Percentiles rank a stretch among this genome's conserved stretches.
These are phyloP conservation scores for Agriotes lineatus DNA, from an alignment of 2,888 invertebrate species.

Conservation along the genomic window DNA sequence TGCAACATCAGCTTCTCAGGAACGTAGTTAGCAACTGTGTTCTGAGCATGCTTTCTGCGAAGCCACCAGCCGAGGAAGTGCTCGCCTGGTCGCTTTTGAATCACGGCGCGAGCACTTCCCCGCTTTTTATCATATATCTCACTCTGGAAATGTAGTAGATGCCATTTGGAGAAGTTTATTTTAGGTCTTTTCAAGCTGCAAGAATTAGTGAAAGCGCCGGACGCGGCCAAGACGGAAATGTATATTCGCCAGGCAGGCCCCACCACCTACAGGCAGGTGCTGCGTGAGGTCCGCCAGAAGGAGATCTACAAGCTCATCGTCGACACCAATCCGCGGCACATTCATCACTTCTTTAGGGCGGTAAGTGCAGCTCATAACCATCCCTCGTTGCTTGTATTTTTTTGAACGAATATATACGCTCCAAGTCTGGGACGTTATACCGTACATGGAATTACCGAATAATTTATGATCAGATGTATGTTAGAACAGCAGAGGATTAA, in stretches of 20 bases:
- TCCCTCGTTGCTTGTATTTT: too few relatives aligned
- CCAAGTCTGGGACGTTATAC: neutral
- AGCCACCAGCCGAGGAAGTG: neutral
- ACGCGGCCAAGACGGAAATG: conserved; percentile 77
- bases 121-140: neutral
- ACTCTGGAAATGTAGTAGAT: conserved; percentile 33
- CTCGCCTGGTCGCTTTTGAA: neutral
- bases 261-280: conserved; percentile 78
- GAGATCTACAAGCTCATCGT: conserved; percentile 89
- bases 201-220: conserved; percentile 81
- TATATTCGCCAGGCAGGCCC: conserved; percentile 83
- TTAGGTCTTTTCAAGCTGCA: conserved; percentile 86
- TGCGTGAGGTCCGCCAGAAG: conserved; percentile 88
- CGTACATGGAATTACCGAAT: too few relatives aligned
- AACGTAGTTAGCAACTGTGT: neutral
- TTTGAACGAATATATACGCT: too few relatives aligned
- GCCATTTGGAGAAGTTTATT: conserved; percentile 50
- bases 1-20: neutral
- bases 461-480: too few relatives aligned
- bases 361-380: conserved; percentile 71
- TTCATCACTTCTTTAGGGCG: conserved; percentile 87
- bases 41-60: too few relatives aligned
- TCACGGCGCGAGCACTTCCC: neutral
- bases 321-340: conserved; percentile 86
- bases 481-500: too few relatives aligned